phyloP scores from a whole-genome alignment of 2,113 vertebrate genomes.

The Calidris pygmaea region DNA sequence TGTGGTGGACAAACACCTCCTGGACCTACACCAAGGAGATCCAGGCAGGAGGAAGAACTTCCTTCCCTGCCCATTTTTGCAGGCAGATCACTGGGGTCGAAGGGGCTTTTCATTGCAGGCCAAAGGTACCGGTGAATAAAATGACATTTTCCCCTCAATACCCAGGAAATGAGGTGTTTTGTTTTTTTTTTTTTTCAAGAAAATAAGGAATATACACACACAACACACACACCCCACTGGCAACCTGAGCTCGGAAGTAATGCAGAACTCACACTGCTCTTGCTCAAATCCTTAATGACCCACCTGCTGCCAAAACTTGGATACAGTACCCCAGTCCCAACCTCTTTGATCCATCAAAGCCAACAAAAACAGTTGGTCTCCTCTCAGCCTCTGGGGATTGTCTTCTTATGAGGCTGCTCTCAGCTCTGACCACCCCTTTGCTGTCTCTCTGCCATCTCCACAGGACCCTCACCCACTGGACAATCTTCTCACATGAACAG shows the following conservation, averaged over 20 bases:
- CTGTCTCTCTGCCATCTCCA: background rate
- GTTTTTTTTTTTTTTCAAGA: background rate
- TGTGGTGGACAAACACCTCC: background rate
- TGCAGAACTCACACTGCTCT: background rate
- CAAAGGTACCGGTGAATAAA: background rate
- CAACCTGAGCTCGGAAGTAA: background rate
- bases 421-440: background rate
- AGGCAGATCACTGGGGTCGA: accelerated
- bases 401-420: background rate
- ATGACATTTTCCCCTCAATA: background rate
- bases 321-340: background rate
- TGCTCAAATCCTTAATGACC: background rate
- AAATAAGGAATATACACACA: background rate
- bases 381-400: background rate
- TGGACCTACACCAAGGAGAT: background rate
- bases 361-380: background rate
- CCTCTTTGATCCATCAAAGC: background rate
- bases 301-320: background rate
- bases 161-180: accelerated
- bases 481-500: background rate
- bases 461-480: background rate
- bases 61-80: accelerated
- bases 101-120: background rate
- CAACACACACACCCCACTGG: background rate
- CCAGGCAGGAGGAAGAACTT: background rate